phyloP scores from a whole-genome alignment of 2,113 vertebrate genomes.

The Sinocyclocheilus rhinocerous region DNA sequence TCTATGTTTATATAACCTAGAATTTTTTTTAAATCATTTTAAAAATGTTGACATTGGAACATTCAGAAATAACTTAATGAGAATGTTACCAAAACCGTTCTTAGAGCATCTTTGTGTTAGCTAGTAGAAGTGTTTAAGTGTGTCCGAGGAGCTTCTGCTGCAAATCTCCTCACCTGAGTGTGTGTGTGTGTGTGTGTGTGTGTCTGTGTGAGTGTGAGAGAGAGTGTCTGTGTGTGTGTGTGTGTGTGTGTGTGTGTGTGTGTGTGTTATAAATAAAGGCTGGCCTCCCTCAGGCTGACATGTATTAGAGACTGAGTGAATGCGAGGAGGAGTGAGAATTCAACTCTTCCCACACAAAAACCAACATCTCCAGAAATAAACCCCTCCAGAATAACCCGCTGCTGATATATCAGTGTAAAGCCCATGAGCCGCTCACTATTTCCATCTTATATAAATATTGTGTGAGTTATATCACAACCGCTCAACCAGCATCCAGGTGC shows the following conservation, averaged over 20 bases:
- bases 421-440: not conserved
- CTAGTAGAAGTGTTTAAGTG: not conserved
- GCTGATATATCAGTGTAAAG: constrained; percentile 13
- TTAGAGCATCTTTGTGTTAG: not conserved
- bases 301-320: constrained; percentile 20
- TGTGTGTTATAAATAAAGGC: not conserved
- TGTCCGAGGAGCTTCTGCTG: not conserved
- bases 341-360: constrained; percentile 30
- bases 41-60: too few species aligned
- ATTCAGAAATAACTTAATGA: too few species aligned
- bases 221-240: not conserved
- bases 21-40: too few species aligned
- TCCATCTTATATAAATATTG: constrained; percentile 11
- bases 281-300: constrained; percentile 26
- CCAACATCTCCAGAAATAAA: constrained; percentile 29
- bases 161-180: constrained; percentile 14
- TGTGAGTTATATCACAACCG: not conserved
- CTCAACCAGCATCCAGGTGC: not conserved
- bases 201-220: not conserved
- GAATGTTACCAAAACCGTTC: too few species aligned
- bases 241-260: constrained; percentile 3
- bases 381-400: constrained; percentile 3
- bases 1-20: too few species aligned
- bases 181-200: not conserved
- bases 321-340: constrained; percentile 1